Percentiles rank a stretch among this genome's conserved stretches.
phyloP scores from a whole-genome alignment of 2,797 vertebrate species.

The Oreochromis mossambicus region DNA sequence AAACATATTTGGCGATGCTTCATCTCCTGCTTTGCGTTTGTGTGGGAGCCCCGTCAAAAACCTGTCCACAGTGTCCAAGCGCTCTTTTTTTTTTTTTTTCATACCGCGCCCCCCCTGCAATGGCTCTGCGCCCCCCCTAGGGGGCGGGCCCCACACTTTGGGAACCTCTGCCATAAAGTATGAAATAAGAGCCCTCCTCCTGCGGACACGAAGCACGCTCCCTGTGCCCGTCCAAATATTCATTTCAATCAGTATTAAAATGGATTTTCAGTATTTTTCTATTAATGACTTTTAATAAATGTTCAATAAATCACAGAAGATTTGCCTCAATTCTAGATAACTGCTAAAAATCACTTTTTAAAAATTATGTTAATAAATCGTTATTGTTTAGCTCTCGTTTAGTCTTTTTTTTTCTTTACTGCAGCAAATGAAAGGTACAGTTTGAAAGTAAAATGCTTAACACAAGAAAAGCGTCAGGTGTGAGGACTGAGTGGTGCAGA shows the following conservation, averaged over 20 bases:
- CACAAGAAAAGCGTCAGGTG: neutral
- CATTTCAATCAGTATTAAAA: neutral
- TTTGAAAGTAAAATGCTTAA: neutral
- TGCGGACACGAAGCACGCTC: fast-evolving
- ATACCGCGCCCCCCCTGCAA: too few species aligned
- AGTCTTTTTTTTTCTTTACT: neutral
- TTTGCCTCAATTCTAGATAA: neutral
- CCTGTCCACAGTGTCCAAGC: too few species aligned
- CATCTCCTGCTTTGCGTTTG: too few species aligned
- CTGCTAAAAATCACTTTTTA: neutral
- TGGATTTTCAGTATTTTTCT: neutral
- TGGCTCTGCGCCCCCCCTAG: too few species aligned
- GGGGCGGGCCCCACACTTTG: too few species aligned
- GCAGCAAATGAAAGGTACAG: neutral
- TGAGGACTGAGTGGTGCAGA: neutral
- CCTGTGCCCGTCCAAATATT: neutral
- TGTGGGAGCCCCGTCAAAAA: too few species aligned
- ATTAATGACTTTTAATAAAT: neutral
- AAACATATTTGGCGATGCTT: too few species aligned
- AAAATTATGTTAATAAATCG: fast-evolving
- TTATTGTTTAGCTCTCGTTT: neutral
- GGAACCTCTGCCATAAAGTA: neutral
- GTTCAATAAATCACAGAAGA: neutral
- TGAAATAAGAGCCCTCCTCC: neutral
- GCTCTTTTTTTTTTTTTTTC: too few species aligned